Conservation (phyloP, 2,888 invertebrate species). For the Acanthosepion pharaonis region DNA sequence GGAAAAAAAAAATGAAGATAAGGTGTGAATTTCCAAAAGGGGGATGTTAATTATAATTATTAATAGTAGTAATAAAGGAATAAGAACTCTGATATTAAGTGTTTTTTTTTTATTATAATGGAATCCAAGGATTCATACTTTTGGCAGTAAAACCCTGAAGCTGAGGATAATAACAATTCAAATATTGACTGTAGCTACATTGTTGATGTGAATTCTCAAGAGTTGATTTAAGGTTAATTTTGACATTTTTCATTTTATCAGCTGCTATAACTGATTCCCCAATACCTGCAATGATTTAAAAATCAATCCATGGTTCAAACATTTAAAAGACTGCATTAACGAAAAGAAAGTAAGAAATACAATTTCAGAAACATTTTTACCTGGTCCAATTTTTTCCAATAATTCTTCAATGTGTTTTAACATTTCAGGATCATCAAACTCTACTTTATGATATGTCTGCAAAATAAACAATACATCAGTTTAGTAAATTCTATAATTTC, state of each 20-base stretch:
- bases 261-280: too few species aligned
- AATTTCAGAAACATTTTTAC: constrained; percentile 51
- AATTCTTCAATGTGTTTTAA: constrained; percentile 70
- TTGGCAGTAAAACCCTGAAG: neutral
- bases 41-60: too few species aligned
- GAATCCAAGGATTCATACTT: neutral
- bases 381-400: constrained; percentile 69
- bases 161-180: neutral
- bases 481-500: neutral
- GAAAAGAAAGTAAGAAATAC: neutral
- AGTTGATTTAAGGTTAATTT: too few species aligned
- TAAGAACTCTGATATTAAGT: neutral
- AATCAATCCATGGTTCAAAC: neutral
- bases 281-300: too few species aligned
- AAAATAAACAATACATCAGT: constrained; percentile 34
- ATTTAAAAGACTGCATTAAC: neutral
- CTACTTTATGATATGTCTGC: constrained; percentile 70
- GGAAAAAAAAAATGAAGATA: too few species aligned
- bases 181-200: too few species aligned
- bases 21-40: too few species aligned
- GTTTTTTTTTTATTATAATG: too few species aligned
- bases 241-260: too few species aligned
- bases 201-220: too few species aligned
- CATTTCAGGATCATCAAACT: constrained; percentile 70
- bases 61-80: neutral